A percentile compares a stretch with the other conserved stretches of the same genome.
These are phyloP conservation scores for Umimayanthus chanpuru DNA, from an alignment of 92 coral and sea anemone species.

Conservation along the genomic window DNA sequence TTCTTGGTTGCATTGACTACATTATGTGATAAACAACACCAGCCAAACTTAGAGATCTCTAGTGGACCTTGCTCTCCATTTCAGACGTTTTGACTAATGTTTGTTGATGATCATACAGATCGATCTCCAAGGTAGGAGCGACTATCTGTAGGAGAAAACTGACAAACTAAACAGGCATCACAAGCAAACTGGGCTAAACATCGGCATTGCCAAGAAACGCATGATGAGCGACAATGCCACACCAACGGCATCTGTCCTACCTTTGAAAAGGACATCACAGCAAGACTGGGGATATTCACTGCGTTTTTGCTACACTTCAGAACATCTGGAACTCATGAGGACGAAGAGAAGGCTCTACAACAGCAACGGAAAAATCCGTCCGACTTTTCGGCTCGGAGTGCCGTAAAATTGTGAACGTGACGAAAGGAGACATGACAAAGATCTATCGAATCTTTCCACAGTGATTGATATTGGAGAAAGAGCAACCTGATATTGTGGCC, in stretches of 20 bases:
- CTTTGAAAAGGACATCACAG: constrained; percentile 25
- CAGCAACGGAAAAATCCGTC: constrained; percentile 36
- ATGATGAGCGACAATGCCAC: constrained; percentile 17
- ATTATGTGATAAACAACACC: constrained; percentile 17
- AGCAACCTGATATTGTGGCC: background rate
- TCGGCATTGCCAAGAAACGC: background rate
- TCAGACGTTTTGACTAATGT: constrained; percentile 19
- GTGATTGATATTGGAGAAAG: background rate
- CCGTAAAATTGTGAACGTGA: background rate
- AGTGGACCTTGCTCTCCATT: constrained; percentile 34
- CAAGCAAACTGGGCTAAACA: constrained; percentile 18
- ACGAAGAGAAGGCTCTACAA: constrained; percentile 38
- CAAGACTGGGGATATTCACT: background rate
- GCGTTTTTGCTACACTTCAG: constrained; percentile 22
- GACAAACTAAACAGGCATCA: background rate
- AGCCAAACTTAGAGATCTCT: constrained; percentile 8
- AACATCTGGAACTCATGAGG: constrained; percentile 50
- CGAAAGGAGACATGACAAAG: constrained; percentile 4
- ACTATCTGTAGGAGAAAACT: constrained; percentile 5
- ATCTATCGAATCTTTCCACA: constrained; percentile 25
- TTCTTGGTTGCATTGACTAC: constrained; percentile 26
- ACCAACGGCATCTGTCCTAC: background rate
- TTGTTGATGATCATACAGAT: constrained; percentile 7
- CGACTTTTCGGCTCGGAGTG: background rate
- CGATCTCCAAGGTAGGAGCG: background rate